These are phyloP conservation scores for Synergus umbraculus DNA, from an alignment of 2,888 invertebrate genomes.

Conservation along the genomic window DNA sequence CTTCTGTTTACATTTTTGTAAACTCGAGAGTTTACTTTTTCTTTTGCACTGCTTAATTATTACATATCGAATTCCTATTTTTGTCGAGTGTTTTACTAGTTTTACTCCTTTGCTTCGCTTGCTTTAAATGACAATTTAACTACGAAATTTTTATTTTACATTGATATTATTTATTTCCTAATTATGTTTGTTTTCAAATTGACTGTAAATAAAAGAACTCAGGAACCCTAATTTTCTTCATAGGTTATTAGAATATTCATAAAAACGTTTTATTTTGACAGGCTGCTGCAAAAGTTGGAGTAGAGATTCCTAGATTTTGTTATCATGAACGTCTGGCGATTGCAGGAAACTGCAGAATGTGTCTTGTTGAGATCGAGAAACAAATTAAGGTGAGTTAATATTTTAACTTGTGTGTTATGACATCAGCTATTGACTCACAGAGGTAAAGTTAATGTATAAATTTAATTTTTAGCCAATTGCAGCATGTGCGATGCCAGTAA, in stretches of 20 bases:
- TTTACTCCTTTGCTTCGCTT: neutral
- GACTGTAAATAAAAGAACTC: no score
- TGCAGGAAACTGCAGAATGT: conserved; percentile 99
- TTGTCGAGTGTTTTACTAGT: neutral
- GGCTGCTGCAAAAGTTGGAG: conserved; percentile 96
- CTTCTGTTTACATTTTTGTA: neutral
- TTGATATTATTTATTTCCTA: no score
- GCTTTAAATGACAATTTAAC: neutral
- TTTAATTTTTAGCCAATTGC: conserved; percentile 52
- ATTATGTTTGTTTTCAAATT: no score
- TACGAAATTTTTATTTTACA: neutral
- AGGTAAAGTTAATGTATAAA: conserved; percentile 8
- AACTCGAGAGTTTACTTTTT: neutral
- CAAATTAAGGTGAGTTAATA: conserved; percentile 79
- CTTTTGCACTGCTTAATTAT: neutral
- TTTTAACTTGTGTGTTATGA: neutral
- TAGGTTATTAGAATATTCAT: neutral
- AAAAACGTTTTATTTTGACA: conserved; percentile 75
- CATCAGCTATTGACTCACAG: neutral
- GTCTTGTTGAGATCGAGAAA: conserved; percentile 99
- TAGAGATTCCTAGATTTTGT: conserved; percentile 99
- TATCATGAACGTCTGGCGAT: conserved; percentile 99
- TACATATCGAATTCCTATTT: neutral
- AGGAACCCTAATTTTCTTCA: no score
- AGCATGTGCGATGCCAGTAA: conserved; percentile 91